Evolutionary conservation across 2,888 invertebrate species (phyloP), one percentile per base, ranked within the genome.

Genomic region (Escarpia spicata): DNA sequence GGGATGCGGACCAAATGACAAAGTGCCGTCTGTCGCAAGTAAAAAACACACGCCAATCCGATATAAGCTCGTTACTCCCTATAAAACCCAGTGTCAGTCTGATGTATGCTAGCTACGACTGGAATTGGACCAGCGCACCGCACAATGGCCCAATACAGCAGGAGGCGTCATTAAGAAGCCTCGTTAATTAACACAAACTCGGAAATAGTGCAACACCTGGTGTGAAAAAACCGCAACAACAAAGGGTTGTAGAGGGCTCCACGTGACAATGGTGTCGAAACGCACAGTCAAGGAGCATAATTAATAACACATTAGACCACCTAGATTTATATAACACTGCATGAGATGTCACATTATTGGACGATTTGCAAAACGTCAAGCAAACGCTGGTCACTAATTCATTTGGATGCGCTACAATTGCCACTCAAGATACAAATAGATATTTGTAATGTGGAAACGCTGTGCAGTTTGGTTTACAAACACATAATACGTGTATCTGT

Each of bases 1-100:
- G 75, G 75, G 75, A 75, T 75, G 75, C 75, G 2, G 75, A 75
- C n/a, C 75, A 75, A 6, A 75, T 75, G 75, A 75, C 75, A 75
- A 26, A 26, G 75, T 19, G n/a, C 75, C 75, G 75, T 75, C 75
- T 75, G 75, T 75, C 75, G n/a, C n/a, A 2, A 26, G n/a, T 75
- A 75, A 75, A 75, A 75, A 75, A 75, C 75, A 19, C 75, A 75
- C 75, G 26, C n/a, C 75, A 75, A 75, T 75, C 75, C 75, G 75
- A 75, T 75, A 75, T 75, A 3, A n/a, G 75, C 75, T 75, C 75
- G 75, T 75, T 75, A 75, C 6, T 75, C 75, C 75, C 19, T 15
- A 75, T 75, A 75, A 75, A 75, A 75, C 75, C 75, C 75, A 6
- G 75, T 75, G 75, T 75, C 75, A 75, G 75, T 75, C 75, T 75